Conservation (phyloP, 1,140 invertebrate genomes). For the Thaumatotibia leucotreta region DNA sequence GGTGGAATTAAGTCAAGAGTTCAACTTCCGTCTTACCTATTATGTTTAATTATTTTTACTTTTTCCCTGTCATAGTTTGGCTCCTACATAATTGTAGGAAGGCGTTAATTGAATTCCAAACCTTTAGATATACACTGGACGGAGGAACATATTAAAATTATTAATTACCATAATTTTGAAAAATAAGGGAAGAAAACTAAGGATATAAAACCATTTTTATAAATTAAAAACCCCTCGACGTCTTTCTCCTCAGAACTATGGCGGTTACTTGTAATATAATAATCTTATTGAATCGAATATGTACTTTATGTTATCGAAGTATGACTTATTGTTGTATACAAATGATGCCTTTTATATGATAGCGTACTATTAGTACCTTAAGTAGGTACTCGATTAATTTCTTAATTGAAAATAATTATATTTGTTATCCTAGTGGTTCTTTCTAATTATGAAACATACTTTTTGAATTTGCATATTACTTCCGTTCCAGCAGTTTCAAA, state of each 20-base stretch:
- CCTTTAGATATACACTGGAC: no score
- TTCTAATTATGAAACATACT: conserved; percentile 8
- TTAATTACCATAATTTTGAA: no score
- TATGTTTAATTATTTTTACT: no score
- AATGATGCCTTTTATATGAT: conserved; percentile 11
- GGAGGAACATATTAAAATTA: no score
- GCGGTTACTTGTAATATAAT: background rate
- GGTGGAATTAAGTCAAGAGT: no score
- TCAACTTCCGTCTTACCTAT: no score
- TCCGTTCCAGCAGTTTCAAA: conserved; percentile 19
- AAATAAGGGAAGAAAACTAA: no score
- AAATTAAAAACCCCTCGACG: background rate
- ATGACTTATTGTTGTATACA: background rate
- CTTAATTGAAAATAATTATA: background rate
- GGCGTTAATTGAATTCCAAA: no score
- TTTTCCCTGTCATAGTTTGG: no score
- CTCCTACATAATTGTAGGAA: no score
- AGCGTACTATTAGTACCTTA: background rate
- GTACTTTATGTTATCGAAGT: background rate
- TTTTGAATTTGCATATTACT: conserved; percentile 14
- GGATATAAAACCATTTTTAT: no score
- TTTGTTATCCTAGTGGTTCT: background rate
- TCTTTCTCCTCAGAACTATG: background rate
- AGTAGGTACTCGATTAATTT: background rate
- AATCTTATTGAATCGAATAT: background rate